These are phyloP conservation scores for Axea sp. DNA, from an alignment of 2,888 invertebrate genomes.

Conservation along the genomic window DNA sequence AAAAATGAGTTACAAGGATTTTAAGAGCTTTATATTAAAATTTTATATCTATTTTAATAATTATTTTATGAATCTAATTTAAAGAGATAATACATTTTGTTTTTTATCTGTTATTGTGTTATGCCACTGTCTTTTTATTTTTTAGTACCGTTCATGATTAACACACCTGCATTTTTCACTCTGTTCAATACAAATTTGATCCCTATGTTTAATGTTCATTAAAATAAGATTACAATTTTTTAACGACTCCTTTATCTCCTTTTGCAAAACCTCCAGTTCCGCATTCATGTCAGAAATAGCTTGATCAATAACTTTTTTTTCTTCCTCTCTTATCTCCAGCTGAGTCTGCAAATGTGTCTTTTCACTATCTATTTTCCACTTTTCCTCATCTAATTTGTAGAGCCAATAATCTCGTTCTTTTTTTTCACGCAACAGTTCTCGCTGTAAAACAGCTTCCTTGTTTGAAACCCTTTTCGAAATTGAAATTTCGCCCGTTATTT, in stretches of 20 bases:
- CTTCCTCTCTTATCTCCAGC: conserved; percentile 83
- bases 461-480: conserved; percentile 84
- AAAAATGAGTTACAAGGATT: no score
- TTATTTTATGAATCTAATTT: no score
- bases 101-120: no score
- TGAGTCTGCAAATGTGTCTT: conserved; percentile 84
- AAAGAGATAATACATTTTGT: no score
- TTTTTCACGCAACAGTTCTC: conserved; percentile 78
- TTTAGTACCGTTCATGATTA: no score
- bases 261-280: conserved; percentile 86
- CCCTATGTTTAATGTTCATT: conserved; percentile 85
- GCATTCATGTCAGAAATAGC: conserved; percentile 86
- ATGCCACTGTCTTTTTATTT: no score
- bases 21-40: no score
- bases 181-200: conserved; percentile 84
- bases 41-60: no score
- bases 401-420: conserved; percentile 83
- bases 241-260: conserved; percentile 85
- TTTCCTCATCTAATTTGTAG: conserved; percentile 85
- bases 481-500: conserved; percentile 83
- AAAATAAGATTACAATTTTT: conserved; percentile 89
- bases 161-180: conserved; percentile 83
- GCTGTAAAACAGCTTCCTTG: conserved; percentile 78
- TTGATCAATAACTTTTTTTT: conserved; percentile 82
- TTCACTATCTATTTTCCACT: conserved; percentile 86